Conservation (phyloP, 2,113 vertebrate genomes). For the Pycnonotus jocosus region DNA sequence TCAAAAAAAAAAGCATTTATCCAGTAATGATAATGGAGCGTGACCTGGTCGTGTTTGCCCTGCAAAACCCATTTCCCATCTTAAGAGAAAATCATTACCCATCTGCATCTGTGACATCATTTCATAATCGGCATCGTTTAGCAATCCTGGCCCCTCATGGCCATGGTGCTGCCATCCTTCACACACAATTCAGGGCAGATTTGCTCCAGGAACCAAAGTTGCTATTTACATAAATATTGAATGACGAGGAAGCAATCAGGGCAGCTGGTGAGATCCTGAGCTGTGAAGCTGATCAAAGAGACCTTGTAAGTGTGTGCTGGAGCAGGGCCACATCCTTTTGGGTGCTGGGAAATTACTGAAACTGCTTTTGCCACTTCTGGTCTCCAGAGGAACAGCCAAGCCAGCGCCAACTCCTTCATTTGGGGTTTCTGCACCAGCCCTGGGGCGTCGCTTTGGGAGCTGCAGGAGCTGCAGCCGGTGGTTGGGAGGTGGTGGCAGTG, state of each 20-base stretch:
- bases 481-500: background rate
- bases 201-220: background rate
- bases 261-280: background rate
- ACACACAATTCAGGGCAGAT: background rate
- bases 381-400: background rate
- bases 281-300: background rate
- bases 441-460: background rate
- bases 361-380: background rate
- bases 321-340: background rate
- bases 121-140: background rate
- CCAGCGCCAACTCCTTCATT: accelerated
- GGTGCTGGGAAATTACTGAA: background rate
- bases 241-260: background rate
- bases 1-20: background rate
- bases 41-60: background rate
- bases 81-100: background rate
- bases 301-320: background rate
- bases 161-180: background rate
- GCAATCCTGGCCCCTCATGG: background rate
- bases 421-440: background rate
- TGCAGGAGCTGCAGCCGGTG: background rate
- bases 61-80: slow-evolving; percentile 3
- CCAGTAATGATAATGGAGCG: background rate
- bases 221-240: slow-evolving; percentile 1
- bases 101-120: slow-evolving; percentile 41